Evolutionary conservation across 2,797 vertebrate genomes (phyloP), one percentile per base, ranked within the genome.

Genomic region (Anniella stebbinsi): DNA sequence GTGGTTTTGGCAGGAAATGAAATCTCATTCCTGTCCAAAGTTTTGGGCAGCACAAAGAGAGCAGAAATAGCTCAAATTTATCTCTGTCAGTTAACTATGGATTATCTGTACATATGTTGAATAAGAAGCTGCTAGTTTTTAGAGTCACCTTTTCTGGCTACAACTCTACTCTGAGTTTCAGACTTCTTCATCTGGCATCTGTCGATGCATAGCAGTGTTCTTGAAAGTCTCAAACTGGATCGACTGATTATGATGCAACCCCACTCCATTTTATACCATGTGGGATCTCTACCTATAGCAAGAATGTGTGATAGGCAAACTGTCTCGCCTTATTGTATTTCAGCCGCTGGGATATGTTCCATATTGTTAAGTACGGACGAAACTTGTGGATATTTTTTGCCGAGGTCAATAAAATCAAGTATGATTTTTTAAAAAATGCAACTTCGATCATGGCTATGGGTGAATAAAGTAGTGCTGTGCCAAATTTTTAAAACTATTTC

Each of bases 171-270:
- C 0, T 7, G 66, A 0, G 21, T 82, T 84, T 93, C 57, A 69
- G 76, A 91, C 91, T 94, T 91, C 94, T 87, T 95, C 87, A 95
- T 89, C 38, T 77, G 93, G 81, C 91, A 72, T 92, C 94, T 93
- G 21, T 89, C 51, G 85, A 33, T 70, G 48, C 75, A 78, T 60
- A 0, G n/a, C 84, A 76, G 78, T 93, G 2, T 87, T 92, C 77
- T 69, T 48, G 86, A 88, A 92, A 91, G 11, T 72, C 17, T 41
- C 82, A 0, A 30, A 41, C 36, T 21, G 45, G 0, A 11, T 4
- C 2, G 3, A n/a, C 18, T 86, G 10, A 25, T 54, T 25, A 13
- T 36, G 9, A 41, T 45, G 13, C 60, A 82, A 38, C 18, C 48
- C 23, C 11, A 23, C 69, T 21, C 21, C 4, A 11, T 54, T 80